Evolutionary conservation across 1,140 invertebrate genomes (phyloP).

Genomic region (Copidosoma floridanum): DNA sequence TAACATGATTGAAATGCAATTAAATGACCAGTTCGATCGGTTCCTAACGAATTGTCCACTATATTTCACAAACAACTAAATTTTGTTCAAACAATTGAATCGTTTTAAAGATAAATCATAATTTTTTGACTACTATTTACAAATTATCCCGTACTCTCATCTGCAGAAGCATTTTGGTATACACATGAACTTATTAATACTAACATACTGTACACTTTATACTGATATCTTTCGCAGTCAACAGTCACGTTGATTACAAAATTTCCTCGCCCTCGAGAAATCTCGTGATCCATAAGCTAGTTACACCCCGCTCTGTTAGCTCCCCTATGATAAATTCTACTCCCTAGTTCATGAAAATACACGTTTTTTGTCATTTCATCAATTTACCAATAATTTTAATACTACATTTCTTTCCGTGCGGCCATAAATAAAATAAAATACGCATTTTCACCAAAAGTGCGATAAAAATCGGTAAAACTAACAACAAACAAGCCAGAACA

Average conservation of each 20-base stretch:
- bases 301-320: too few species aligned
- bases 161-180: conserved; percentile 39
- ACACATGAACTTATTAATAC: conserved; percentile 36
- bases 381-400: too few species aligned
- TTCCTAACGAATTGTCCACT: not conserved
- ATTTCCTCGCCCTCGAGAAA: not conserved
- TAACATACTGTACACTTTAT: conserved; percentile 49
- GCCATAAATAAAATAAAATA: too few species aligned
- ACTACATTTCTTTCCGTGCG: too few species aligned
- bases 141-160: conserved; percentile 33
- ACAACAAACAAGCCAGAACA: not conserved
- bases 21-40: not conserved
- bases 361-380: too few species aligned
- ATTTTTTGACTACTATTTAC: conserved; percentile 32
- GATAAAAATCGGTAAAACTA: too few species aligned
- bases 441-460: too few species aligned
- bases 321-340: too few species aligned
- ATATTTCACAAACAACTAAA: not conserved
- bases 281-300: too few species aligned
- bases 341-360: too few species aligned
- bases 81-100: conserved; percentile 19
- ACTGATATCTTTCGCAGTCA: conserved; percentile 33
- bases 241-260: not conserved
- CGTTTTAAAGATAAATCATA: not conserved
- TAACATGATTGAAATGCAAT: too few species aligned